These are phyloP conservation scores for Galbula dea DNA, from an alignment of 2,113 vertebrate species.

Conservation along the genomic window DNA sequence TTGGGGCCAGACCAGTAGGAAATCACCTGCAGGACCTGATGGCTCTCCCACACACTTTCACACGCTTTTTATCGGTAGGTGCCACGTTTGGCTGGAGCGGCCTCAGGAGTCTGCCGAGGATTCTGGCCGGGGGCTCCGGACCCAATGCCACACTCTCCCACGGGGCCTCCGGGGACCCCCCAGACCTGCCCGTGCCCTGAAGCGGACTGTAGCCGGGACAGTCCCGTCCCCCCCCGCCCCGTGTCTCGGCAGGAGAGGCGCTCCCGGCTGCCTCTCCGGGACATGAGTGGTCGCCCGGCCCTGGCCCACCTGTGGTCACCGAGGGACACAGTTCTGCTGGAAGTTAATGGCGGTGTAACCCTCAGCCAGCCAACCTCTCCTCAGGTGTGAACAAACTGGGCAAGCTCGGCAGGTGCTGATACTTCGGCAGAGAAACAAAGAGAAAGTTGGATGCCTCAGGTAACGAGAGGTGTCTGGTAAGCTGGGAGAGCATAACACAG, in stretches of 20 bases:
- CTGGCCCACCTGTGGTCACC: neutral
- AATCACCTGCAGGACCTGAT: neutral
- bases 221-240: neutral
- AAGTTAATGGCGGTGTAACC: accelerated
- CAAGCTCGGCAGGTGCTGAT: neutral
- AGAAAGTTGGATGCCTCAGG: neutral
- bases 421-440: neutral
- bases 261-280: neutral
- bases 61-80: neutral
- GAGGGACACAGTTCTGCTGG: neutral
- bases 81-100: neutral
- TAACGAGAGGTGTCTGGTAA: neutral
- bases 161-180: neutral
- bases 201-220: neutral
- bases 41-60: neutral
- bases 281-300: neutral
- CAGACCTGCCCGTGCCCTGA: neutral
- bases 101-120: neutral
- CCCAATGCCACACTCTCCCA: neutral
- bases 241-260: neutral
- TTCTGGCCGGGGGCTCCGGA: neutral
- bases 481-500: neutral
- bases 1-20: neutral
- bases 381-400: neutral
- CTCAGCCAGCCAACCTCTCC: neutral